Percentiles rank a stretch among this genome's conserved stretches.
phyloP scores from a whole-genome alignment of 2,113 vertebrate genomes.

The Anoplopoma fimbria region DNA sequence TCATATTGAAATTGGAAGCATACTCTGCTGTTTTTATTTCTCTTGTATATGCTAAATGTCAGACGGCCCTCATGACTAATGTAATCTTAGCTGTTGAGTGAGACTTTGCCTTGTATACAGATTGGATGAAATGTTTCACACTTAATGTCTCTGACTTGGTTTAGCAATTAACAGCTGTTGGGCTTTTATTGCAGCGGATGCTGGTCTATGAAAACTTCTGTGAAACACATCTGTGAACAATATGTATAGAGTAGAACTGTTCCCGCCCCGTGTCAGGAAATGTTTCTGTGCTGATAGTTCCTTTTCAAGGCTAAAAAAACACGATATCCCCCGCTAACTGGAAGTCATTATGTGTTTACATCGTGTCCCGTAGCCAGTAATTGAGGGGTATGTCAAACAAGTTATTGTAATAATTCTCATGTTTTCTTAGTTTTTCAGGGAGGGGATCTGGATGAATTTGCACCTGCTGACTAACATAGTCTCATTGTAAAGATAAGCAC shows the following conservation, averaged over 20 bases:
- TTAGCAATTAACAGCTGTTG: conserved; percentile 72
- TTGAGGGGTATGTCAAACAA: conserved; percentile 39
- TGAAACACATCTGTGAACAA: conserved; percentile 79
- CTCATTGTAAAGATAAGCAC: background rate
- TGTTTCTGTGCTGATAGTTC: conserved; percentile 56
- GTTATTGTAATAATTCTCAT: conserved; percentile 28
- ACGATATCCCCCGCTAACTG: conserved; percentile 40
- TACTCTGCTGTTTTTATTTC: conserved; percentile 34
- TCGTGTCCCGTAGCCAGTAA: conserved; percentile 14
- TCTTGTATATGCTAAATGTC: conserved; percentile 46
- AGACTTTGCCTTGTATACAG: conserved; percentile 31
- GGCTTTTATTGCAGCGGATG: conserved; percentile 45
- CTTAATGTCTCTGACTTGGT: conserved; percentile 45
- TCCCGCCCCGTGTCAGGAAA: conserved; percentile 60
- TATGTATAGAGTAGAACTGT: conserved; percentile 60
- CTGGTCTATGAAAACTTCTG: conserved; percentile 48
- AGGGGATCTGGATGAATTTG: conserved; percentile 1
- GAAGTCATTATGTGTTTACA: conserved; percentile 56
- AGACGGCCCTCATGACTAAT: conserved; percentile 51
- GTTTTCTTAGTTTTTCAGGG: background rate
- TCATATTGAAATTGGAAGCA: conserved; percentile 73
- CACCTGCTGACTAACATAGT: conserved; percentile 48
- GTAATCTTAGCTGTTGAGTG: conserved; percentile 38
- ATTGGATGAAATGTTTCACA: conserved; percentile 31
- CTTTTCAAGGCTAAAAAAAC: conserved; percentile 60